These are phyloP conservation scores for Dreissena rostriformis DNA, from an alignment of 1,140 invertebrate genomes.

Conservation along the genomic window DNA sequence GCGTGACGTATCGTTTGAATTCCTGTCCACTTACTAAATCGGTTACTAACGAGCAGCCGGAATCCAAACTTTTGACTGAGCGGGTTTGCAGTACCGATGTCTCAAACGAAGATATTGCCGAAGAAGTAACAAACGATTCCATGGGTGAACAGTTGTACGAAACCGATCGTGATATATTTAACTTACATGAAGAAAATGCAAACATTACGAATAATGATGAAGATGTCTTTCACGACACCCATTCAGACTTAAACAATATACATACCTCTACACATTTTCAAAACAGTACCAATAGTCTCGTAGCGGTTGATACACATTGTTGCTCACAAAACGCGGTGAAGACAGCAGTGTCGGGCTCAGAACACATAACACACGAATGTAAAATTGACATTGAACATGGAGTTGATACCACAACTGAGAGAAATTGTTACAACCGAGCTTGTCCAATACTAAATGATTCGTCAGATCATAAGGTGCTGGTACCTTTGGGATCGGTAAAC, in stretches of 20 bases:
- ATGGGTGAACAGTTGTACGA: background rate
- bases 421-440: background rate
- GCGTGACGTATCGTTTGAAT: slow-evolving; percentile 85
- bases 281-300: too few relatives aligned
- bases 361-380: background rate
- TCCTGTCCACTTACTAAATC: slow-evolving; percentile 21
- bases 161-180: background rate
- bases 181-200: background rate
- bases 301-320: too few relatives aligned
- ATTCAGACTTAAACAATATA: background rate
- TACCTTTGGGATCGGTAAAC: slow-evolving; percentile 33
- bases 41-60: background rate
- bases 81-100: background rate
- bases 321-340: background rate
- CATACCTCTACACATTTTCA: background rate
- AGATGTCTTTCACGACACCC: too few relatives aligned
- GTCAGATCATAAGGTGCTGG: slow-evolving; percentile 22
- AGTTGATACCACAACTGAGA: background rate
- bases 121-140: background rate
- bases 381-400: background rate
- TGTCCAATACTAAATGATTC: background rate
- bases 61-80: background rate
- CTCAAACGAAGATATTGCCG: background rate
- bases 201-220: background rate
- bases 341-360: background rate